Percentiles rank a stretch among this genome's conserved stretches.
Evolutionary conservation across 2,888 invertebrate genomes (phyloP).

Genomic region (Xanthia togata): DNA sequence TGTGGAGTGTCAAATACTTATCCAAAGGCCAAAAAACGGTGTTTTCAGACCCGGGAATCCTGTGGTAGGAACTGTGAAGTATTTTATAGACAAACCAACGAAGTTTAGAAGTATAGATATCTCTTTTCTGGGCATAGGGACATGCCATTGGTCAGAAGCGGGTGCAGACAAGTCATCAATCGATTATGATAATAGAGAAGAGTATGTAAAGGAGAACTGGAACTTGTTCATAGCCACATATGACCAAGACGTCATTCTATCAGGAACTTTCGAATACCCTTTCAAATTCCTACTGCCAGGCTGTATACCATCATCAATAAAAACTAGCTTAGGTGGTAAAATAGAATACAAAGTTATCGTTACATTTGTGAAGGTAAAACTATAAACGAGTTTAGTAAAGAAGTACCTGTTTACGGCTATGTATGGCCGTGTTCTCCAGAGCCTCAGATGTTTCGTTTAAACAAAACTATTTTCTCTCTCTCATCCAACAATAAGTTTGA

Average conservation of each 20-base stretch:
- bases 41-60: conserved; percentile 60
- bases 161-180: background rate
- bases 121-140: conserved; percentile 64
- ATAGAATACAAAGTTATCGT: conserved; percentile 47
- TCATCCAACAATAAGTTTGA: conserved; percentile 10
- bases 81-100: conserved; percentile 59
- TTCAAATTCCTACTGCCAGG: conserved; percentile 49
- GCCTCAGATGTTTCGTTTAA: conserved; percentile 21
- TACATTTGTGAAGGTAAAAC: conserved; percentile 31
- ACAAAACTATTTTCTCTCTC: conserved; percentile 4
- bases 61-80: conserved; percentile 65
- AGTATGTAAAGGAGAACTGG: conserved; percentile 47
- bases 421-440: conserved; percentile 23
- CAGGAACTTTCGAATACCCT: conserved; percentile 37
- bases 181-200: conserved; percentile 49
- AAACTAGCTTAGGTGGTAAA: conserved; percentile 20
- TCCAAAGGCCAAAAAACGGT: conserved; percentile 55
- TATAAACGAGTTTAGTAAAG: conserved; percentile 19
- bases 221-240: conserved; percentile 38
- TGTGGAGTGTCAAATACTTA: conserved; percentile 63
- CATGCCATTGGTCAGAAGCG: conserved; percentile 55
- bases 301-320: conserved; percentile 48
- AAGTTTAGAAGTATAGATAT: conserved; percentile 60
- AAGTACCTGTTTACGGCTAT: conserved; percentile 40
- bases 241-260: background rate